Base-by-base conservation (phyloP, 2,113 vertebrate species). In the Sigmodon hispidus region DNA sequence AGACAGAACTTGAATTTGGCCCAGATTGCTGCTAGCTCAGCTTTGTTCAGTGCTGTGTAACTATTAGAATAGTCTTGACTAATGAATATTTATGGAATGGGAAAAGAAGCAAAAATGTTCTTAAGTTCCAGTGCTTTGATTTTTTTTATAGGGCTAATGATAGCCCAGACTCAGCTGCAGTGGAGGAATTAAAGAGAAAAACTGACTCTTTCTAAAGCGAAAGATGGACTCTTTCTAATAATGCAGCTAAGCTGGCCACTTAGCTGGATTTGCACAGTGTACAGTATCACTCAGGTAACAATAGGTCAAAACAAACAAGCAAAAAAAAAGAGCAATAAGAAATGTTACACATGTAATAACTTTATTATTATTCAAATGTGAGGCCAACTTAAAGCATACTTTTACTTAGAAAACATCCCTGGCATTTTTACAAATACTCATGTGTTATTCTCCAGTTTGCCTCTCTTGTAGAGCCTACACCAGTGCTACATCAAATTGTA, bases 321-420 rank as follows among this genome's bases (percentile, higher is more conserved):
- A 9, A 21, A 1, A 21, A 1, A 52, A 6, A 90, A 87, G 40
- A 73, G 48, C 43, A 87, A 90, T 52, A 31, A 81, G 24, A 84
- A 65, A 43, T 9, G 1, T 65, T 36, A n/a, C 87, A 45, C 73
- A 61, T 48, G 5, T 50, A n/a, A 87, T 69, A 87, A 79, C 5
- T 65, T 57, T 52, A 75, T 75, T 76, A 50, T 90, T 90, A 22
- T 59, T 69, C 75, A 91, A 91, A 73, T 93, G 19, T 84, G 29
- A 91, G 85, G 12, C 22, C 19, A 40, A 17, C 79, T 93, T 83
- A 80, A 89, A 90, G 24, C 73, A 77, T 10, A 19, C 75, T 79
- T 72, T 43, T 76, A 7, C 69, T 87, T 87, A 50, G 69, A 87
- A 72, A 91, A 70, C 89, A 0, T 63, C 87, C 29, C 22, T 34